These are phyloP conservation scores for Botia kubotai DNA, from an alignment of 2,797 vertebrate species.

Conservation along the genomic window DNA sequence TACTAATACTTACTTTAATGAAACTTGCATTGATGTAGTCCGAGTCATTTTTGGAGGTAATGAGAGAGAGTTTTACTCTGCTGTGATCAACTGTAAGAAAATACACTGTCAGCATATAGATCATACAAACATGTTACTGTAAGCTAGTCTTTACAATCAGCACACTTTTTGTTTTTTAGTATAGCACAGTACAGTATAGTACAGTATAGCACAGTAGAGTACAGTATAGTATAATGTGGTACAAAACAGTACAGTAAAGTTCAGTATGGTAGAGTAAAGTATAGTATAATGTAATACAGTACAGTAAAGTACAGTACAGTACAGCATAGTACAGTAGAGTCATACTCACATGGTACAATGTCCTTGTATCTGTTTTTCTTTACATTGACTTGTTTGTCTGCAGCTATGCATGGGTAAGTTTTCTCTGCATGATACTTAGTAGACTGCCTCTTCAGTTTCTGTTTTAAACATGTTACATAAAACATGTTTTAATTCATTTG, in stretches of 20 bases:
- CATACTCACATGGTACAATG: conserved; percentile 91
- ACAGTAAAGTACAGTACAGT: background rate
- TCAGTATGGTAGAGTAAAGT: no score
- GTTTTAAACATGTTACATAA: conserved; percentile 43
- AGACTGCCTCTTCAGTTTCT: conserved; percentile 93
- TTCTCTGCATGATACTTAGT: conserved; percentile 85
- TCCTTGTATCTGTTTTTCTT: conserved; percentile 99
- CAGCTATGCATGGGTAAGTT: conserved; percentile 81
- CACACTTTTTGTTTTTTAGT: background rate
- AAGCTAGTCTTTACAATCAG: background rate
- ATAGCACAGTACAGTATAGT: no score
- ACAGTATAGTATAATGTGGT: background rate
- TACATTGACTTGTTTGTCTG: conserved; percentile 87
- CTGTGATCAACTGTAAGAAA: conserved; percentile 89
- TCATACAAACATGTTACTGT: background rate
- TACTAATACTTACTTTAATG: conserved; percentile 84
- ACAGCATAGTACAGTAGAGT: background rate
- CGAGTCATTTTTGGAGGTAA: conserved; percentile 83
- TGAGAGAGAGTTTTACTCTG: conserved; percentile 87
- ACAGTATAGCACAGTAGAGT: no score
- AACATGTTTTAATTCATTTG: background rate
- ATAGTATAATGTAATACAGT: no score
- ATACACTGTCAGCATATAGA: background rate
- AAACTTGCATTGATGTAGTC: conserved; percentile 97
- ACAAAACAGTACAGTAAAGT: background rate